These are phyloP conservation scores for Thalassoma bifasciatum DNA, from an alignment of 2,113 vertebrate genomes.

Conservation along the genomic window DNA sequence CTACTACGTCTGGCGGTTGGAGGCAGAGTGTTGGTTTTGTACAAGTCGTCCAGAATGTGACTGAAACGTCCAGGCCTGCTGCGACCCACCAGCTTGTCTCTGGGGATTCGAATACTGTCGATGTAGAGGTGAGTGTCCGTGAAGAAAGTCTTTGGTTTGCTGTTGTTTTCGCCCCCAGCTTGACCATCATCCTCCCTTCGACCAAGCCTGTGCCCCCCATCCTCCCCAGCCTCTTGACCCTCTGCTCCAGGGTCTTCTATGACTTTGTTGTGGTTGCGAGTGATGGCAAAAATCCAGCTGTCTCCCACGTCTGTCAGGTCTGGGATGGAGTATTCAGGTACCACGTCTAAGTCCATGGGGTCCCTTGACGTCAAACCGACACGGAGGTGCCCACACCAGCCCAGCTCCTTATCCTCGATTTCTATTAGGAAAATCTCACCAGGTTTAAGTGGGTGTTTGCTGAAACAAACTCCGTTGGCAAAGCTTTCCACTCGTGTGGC, in stretches of 20 bases:
- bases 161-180: slow-evolving; percentile 38
- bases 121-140: slow-evolving; percentile 88
- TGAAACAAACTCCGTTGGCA: slow-evolving; percentile 95
- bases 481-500: slow-evolving; percentile 95
- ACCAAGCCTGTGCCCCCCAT: slow-evolving; percentile 59
- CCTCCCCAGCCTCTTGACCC: slow-evolving; percentile 28
- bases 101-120: slow-evolving; percentile 85
- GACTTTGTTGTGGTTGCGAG: slow-evolving; percentile 93
- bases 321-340: slow-evolving; percentile 94
- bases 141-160: slow-evolving; percentile 71
- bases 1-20: slow-evolving; percentile 92
- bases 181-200: slow-evolving; percentile 58
- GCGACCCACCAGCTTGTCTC: slow-evolving; percentile 92
- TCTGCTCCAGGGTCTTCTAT: slow-evolving; percentile 29
- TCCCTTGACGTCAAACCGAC: slow-evolving; percentile 90
- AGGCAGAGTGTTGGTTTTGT: slow-evolving; percentile 88
- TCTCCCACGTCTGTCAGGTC: slow-evolving; percentile 89
- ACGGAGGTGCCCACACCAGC: slow-evolving; percentile 96
- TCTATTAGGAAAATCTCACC: slow-evolving; percentile 95
- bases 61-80: slow-evolving; percentile 92
- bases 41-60: slow-evolving; percentile 94
- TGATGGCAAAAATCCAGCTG: slow-evolving; percentile 97
- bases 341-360: slow-evolving; percentile 81
- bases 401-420: slow-evolving; percentile 95
- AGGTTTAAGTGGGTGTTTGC: slow-evolving; percentile 88